Percentiles rank a stretch among this genome's conserved stretches.
Conservation (phyloP, 1,140 invertebrate genomes). For the Eubasilissa regina region DNA sequence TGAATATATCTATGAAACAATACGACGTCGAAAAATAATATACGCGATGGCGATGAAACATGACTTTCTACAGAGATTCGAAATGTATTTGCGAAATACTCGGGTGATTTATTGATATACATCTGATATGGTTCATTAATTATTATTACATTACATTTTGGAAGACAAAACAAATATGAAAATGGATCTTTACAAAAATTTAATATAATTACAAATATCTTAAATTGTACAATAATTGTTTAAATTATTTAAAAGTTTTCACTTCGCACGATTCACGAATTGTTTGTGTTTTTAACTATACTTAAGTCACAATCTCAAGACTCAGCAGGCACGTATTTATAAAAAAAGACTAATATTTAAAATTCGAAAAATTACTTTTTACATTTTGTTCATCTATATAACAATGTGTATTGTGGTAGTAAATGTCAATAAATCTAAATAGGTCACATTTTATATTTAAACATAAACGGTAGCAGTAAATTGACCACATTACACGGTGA, state of each 20-base stretch:
- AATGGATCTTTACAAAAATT: conserved; percentile 2
- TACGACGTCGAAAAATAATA: neutral
- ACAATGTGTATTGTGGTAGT: too few species aligned
- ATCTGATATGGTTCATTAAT: conserved; percentile 39
- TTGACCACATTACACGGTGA: too few species aligned
- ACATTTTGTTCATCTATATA: neutral
- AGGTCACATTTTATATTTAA: too few species aligned
- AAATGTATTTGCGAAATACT: neutral
- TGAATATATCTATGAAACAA: neutral
- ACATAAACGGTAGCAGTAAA: too few species aligned
- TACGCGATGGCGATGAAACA: neutral
- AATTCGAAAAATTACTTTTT: neutral
- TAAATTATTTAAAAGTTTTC: neutral
- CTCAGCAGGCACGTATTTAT: conserved; percentile 28
- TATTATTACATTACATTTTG: conserved; percentile 27
- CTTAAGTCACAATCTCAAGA: conserved; percentile 36
- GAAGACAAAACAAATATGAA: conserved; percentile 35
- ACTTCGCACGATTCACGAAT: conserved; percentile 1
- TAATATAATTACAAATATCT: neutral
- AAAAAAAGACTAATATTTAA: neutral
- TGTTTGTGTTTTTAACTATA: conserved; percentile 8
- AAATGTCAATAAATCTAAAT: too few species aligned
- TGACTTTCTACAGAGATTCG: conserved; percentile 1
- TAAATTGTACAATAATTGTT: neutral
- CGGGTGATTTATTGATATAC: conserved; percentile 28